A percentile compares a stretch with the other conserved stretches of the same genome.
These are phyloP conservation scores for Numenius phaeopus DNA, from an alignment of 2,797 vertebrate species.

Conservation along the genomic window DNA sequence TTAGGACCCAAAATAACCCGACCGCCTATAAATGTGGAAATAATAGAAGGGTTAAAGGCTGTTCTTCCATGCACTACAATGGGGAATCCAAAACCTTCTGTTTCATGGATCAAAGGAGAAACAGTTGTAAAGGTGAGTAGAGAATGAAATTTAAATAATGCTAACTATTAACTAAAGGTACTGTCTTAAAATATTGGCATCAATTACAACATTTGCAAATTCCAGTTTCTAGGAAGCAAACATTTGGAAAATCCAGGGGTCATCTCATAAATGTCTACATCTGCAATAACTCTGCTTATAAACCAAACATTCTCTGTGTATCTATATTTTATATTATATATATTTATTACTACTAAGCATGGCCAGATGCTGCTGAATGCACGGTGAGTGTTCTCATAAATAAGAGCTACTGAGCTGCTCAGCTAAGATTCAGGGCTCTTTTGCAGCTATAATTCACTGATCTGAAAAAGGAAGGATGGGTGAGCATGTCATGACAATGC, in stretches of 20 bases:
- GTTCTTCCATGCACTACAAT: constrained; percentile 93
- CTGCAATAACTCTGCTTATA: neutral
- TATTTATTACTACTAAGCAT: neutral
- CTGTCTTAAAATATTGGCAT: neutral
- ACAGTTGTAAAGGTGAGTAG: constrained; percentile 88
- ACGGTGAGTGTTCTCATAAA: neutral
- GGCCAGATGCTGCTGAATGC: neutral
- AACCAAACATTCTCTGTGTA: neutral
- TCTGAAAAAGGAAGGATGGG: neutral
- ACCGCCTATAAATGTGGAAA: constrained; percentile 90
- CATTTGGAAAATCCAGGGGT: neutral
- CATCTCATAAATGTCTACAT: neutral
- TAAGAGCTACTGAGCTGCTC: neutral
- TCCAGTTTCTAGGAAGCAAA: neutral
- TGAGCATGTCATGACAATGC: neutral
- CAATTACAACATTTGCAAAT: neutral
- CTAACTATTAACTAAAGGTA: neutral
- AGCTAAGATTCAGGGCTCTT: neutral
- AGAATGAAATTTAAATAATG: neutral
- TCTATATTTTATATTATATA: neutral
- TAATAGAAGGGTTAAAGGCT: constrained; percentile 92
- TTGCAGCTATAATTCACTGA: neutral
- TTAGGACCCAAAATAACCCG: constrained; percentile 96
- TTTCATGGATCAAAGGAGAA: constrained; percentile 96
- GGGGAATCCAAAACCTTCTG: constrained; percentile 95